Conservation (phyloP, 2,797 vertebrate species). For the Poecilia picta region DNA sequence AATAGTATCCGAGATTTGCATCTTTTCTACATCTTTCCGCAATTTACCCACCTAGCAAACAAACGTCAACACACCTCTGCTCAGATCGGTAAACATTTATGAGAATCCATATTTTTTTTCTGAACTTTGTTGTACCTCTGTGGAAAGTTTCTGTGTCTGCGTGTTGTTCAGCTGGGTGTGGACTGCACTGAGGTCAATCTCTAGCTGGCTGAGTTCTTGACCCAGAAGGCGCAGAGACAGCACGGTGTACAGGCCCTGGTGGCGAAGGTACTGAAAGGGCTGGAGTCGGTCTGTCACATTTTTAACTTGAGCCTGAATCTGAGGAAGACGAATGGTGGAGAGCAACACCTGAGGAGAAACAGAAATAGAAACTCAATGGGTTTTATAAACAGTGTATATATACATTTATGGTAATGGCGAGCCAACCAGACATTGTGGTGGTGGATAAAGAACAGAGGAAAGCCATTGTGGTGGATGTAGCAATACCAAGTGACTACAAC, state of each 20-base stretch:
- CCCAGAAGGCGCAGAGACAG: conserved; percentile 61
- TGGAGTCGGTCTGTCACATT: conserved; percentile 66
- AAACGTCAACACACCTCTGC: neutral
- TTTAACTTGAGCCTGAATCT: conserved; percentile 46
- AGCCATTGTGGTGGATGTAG: no score
- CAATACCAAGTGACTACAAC: no score
- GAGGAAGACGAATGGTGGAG: conserved; percentile 55
- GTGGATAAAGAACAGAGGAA: no score
- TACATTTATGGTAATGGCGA: no score
- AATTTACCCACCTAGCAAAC: conserved; percentile 65
- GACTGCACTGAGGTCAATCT: conserved; percentile 35
- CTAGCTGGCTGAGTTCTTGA: conserved; percentile 66
- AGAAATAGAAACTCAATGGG: neutral
- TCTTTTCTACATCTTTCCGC: conserved; percentile 41
- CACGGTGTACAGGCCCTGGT: conserved; percentile 61
- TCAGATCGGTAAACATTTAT: neutral
- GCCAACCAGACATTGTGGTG: no score
- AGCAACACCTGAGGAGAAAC: conserved; percentile 48
- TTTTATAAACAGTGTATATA: no score
- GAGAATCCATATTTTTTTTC: neutral
- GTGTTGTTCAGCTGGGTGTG: conserved; percentile 47
- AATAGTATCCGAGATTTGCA: conserved; percentile 58
- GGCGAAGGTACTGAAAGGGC: conserved; percentile 65
- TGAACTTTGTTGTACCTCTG: conserved; percentile 60
- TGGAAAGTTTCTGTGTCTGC: conserved; percentile 55